Evolutionary conservation across 92 coral and sea anemone species (phyloP).

Genomic region (Epizoanthus fatuus): DNA sequence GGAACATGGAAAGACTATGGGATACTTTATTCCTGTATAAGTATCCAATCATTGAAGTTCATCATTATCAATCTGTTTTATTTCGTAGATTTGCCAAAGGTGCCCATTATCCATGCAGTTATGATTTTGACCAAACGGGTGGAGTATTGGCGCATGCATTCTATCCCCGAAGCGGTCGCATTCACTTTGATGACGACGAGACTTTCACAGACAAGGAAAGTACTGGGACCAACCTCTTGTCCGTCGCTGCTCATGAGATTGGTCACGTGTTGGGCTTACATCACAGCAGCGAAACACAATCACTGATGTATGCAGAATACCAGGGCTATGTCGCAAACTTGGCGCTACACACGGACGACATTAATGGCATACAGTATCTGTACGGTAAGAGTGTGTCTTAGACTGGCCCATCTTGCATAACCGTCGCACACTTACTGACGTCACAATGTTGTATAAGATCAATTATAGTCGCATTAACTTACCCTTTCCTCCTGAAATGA

Average conservation of each 20-base stretch:
- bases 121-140: constrained; percentile 76
- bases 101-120: constrained; percentile 52
- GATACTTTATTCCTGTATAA: too few species aligned
- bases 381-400: constrained; percentile 61
- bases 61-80: background rate
- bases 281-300: constrained; percentile 58
- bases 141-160: constrained; percentile 81
- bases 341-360: constrained; percentile 76
- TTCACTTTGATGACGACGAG: constrained; percentile 92
- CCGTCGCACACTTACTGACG: too few species aligned
- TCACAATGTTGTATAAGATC: too few species aligned
- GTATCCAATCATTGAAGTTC: too few species aligned
- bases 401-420: too few species aligned
- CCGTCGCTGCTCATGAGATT: constrained; percentile 88
- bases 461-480: too few species aligned
- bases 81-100: constrained; percentile 55
- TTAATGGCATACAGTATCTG: constrained; percentile 70
- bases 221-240: constrained; percentile 71
- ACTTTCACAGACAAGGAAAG: constrained; percentile 58
- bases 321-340: constrained; percentile 65
- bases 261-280: constrained; percentile 86
- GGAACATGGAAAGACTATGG: too few species aligned
- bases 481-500: too few species aligned
- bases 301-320: constrained; percentile 85
- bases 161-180: constrained; percentile 82